Base-by-base conservation (phyloP, 2,113 vertebrate genomes). In the Psittacus erithacus region DNA sequence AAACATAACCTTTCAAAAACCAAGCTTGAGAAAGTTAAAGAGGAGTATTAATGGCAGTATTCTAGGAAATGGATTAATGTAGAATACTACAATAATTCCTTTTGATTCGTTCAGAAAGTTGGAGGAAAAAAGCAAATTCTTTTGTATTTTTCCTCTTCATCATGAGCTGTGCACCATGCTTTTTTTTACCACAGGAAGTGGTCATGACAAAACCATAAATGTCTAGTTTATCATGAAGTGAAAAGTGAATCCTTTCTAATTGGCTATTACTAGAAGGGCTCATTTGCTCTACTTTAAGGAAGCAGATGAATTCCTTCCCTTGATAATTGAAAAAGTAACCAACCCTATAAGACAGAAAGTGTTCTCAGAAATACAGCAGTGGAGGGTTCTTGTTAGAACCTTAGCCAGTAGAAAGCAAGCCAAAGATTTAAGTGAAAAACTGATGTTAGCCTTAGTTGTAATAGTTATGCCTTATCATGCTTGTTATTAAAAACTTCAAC, bases 271-370 rank as follows among this genome's bases (percentile, higher is more conserved):
- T 88, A 47, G 41, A 71, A 81, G 71, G 50, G 75, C 17, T 93
- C 15, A 73, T 60, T 93, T 55, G 22, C 69, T 86, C 27, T 86
- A 11, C 80, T 92, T 86, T 63, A 90, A 82, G 39, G 69, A 94
- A 94, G 55, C 43, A 86, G 60, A 80, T 86, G 20, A 93, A 68
- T 78, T 94, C 60, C 77, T 96, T 96, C 39, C 57, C 43, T 75
- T 93, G 55, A n/a, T 90, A 86, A 86, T 52, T 92, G 80, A 81
- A 70, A 88, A 91, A 69, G 68, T 96, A 88, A 90, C 55, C 50
- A 88, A 31, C 50, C 29, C 63, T 86, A 6, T 83, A 71, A 6
- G 10, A 63, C 18, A 67, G 24, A 74, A 43, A 0, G 2, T 35
- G 18, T 67, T 83, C 46, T 63, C 15, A 16, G n/a, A 73, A 90